Conservation (phyloP, 2,797 vertebrate species). For the Tiaroga cobitis region DNA sequence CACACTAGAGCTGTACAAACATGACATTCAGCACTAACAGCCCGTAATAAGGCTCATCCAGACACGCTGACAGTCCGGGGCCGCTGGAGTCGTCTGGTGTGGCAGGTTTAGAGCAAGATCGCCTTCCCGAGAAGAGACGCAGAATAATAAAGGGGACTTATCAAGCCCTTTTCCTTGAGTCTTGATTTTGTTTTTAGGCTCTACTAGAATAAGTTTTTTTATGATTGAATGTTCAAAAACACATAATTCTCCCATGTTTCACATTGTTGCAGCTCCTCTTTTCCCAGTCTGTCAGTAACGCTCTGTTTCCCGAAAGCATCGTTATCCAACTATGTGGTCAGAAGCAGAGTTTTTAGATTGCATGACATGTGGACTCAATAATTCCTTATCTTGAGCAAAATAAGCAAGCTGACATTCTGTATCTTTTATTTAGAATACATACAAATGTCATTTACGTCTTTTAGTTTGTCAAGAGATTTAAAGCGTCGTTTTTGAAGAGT, state of each 20-base stretch:
- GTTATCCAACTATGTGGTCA: no score
- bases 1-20: constrained; percentile 30
- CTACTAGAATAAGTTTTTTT: no score
- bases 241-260: neutral
- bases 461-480: no score
- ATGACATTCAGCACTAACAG: constrained; percentile 44
- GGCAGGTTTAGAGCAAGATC: constrained; percentile 3
- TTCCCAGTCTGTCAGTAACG: neutral
- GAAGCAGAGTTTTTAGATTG: no score
- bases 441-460: no score
- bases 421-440: no score
- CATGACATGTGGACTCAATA: no score
- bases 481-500: rapidly evolving
- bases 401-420: no score
- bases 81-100: neutral
- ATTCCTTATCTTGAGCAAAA: no score
- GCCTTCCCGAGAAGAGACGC: neutral
- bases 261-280: neutral
- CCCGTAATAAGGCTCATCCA: constrained; percentile 40
- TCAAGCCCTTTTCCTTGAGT: neutral
- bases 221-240: neutral
- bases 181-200: neutral
- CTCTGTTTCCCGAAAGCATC: neutral
- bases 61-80: constrained; percentile 14
- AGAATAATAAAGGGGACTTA: neutral